Evolutionary conservation across 1,140 invertebrate genomes (phyloP), one percentile per base, ranked within the genome.

Genomic region (Mylabris phalerata): DNA sequence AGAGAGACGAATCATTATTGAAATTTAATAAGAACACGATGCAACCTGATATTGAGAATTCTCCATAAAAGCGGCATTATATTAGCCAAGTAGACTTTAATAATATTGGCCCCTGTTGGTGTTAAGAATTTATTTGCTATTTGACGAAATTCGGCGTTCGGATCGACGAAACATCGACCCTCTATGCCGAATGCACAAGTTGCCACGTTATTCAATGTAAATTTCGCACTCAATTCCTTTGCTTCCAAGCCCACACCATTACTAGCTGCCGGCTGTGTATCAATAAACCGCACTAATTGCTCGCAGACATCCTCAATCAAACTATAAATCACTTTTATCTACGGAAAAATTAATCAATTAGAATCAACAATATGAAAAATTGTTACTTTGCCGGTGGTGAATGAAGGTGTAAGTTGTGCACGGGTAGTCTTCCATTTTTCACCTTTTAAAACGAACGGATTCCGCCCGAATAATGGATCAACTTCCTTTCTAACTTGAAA

Each of bases 391-490:
- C 71, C 69, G 3, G 70, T 74, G 10, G 79, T 80, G 57, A 83
- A 75, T 3, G 76, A 72, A 0, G 80, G 78, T 25, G 79, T 78
- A 32, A 81, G 72, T 41, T 80, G 72, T 3, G 67, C 67, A 32
- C 81, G 65, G 13, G 78, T 74, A 41, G 72, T 65, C 46, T 32
- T 32, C 7, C 32, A 7, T 32, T 32, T 32, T 32, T 32, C 32
- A 32, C 7, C 32, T 32, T 32, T 32, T 32, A 32, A 7, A 32
- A 32, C 4, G 32, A 32, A 32, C 32, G 32, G 7, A 32, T 32
- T 7, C 7, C 32, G 32, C 7, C 7, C 32, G 7, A 32, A 32
- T 32, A 7, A 7, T 3, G 4, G 4, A 32, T 32, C 32, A 7
- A 32, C 19, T 7, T 42, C 19, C 19, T 55, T 47, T 44, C 71